Evolutionary conservation across 2,888 invertebrate genomes (phyloP), one percentile per base, ranked within the genome.

Genomic region (Dyspetes luteomarginatus): DNA sequence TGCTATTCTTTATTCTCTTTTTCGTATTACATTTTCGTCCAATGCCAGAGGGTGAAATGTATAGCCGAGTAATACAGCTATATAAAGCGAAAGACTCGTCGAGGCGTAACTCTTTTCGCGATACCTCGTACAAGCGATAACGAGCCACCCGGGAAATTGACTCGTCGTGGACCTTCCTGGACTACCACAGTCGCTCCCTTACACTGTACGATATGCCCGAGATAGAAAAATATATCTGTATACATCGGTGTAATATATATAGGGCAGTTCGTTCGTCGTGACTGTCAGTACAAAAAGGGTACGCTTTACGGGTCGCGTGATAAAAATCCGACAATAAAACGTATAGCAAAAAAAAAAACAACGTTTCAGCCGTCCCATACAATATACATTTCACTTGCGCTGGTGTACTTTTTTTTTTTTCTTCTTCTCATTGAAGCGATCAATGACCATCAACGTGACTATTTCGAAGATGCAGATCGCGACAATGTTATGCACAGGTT

Each of bases 101-200:
- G 30, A 52, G 67, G 48, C 74, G 78, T 83, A 79, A 82, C 76
- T 83, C 81, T 76, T 76, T 81, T 71, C 73, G 74, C 74, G 78
- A 78, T 76, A 58, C 71, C 72, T 77, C 78, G 83, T 83, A 77
- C 71, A 73, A 60, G 75, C 68, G 76, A 83, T 83, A 83, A 83
- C 83, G 83, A 83, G 81, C 81, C 83, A 79, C 76, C 69, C 73
- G 83, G 83, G 83, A 83, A 83, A 83, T 83, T 79, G 78, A 79
- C 67, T 64, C 50, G 68, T 64, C 62, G 19, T 43, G 64, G 62
- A 72, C 48, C 71, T 65, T 64, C 62, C 62, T 45, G 58, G 67
- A n/a, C 45, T 17, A 9, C 9, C 43, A 36, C 58, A 41, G 30
- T 74, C 12, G 55, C 30, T 26, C 19, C 28, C 60, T 50, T 15